Evolutionary conservation across 2,797 vertebrate species (phyloP).

Genomic region (Anomalospiza imberbis): DNA sequence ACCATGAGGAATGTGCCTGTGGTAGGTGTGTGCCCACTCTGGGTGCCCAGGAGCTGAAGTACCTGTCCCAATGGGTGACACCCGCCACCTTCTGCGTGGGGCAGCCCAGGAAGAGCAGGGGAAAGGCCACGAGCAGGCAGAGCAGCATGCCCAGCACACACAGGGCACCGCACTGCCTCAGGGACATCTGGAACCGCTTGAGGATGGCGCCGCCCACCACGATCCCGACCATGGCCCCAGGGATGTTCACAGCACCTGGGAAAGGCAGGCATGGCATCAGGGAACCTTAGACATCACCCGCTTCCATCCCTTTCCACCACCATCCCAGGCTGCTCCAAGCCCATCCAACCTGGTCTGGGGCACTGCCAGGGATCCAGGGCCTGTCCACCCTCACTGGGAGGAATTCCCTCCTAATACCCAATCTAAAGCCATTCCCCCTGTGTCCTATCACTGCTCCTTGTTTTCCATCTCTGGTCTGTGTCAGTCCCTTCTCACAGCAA

Average conservation of each 20-base stretch:
- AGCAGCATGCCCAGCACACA: slow-evolving; percentile 75
- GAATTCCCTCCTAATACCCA: not conserved
- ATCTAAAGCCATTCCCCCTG: not conserved
- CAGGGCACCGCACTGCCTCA: slow-evolving; percentile 73
- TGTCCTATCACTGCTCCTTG: not conserved
- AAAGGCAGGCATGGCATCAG: not conserved
- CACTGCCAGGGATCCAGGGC: not conserved
- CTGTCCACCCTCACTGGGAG: not conserved
- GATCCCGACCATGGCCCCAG: slow-evolving; percentile 82
- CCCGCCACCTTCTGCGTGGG: slow-evolving; percentile 78
- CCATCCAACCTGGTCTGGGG: not conserved
- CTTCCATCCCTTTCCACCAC: not conserved
- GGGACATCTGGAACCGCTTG: slow-evolving; percentile 78
- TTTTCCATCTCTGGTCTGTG: fast-evolving
- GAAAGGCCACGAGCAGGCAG: slow-evolving; percentile 72
- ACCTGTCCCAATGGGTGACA: slow-evolving; percentile 30
- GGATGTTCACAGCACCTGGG: slow-evolving; percentile 82
- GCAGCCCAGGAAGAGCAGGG: slow-evolving; percentile 88
- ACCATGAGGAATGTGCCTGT: no score
- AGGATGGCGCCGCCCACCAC: slow-evolving; percentile 84
- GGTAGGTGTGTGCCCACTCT: not conserved
- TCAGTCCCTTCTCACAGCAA: not conserved
- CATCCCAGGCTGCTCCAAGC: not conserved
- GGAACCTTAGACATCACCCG: not conserved
- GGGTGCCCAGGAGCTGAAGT: not conserved